Base-by-base conservation (phyloP, 2,888 invertebrate genomes). In the Pomacea canaliculata region DNA sequence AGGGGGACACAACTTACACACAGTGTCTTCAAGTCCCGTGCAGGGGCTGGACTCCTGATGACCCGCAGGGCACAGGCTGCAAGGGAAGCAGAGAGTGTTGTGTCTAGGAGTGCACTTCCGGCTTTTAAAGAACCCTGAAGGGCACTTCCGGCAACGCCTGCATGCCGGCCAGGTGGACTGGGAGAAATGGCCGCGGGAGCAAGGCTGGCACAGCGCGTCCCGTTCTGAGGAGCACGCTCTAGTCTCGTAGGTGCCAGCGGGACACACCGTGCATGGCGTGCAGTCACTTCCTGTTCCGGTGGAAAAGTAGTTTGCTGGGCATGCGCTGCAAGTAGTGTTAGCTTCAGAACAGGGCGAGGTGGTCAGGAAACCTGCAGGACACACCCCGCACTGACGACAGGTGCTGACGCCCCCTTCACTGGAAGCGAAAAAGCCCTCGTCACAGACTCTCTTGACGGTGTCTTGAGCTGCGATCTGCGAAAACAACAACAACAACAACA, bases 241-340 rank as follows among this genome's bases (percentile, higher is more conserved):
- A 7, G 16, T 4, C 7, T n/a, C 37, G 3, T 10, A n/a, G 19
- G 60, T 68, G 0, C 73, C 73, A 8, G 73, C 46, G 1, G 46
- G 19, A 46, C 73, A 73, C 37, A 19, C 19, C 12, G 13, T 68
- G 60, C 73, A 73, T 9, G 67, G 68, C n/a, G 10, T 19, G 62
- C 73, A 73, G 13, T n/a, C 12, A 7, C 18, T 60, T 46, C 60
- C 73, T 1, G 23, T 18, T n/a, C 62, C 69, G 7, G 68, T 12
- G 23, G 73, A 73, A 60, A 27, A 73, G 69, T 37, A 46, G 46
- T 60, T 60, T 5, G 56, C 51, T 23, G 68, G n/a, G 46, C 73
- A 73, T 18, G 74, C 48, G 60, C 48, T 7, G 69, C 74, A 74
- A 9, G 56, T 59, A 7, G 74, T 74, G 69, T 74, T 69, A 27